Evolutionary conservation across 1,140 invertebrate genomes (phyloP).

Genomic region (Platyscapa corneri): DNA sequence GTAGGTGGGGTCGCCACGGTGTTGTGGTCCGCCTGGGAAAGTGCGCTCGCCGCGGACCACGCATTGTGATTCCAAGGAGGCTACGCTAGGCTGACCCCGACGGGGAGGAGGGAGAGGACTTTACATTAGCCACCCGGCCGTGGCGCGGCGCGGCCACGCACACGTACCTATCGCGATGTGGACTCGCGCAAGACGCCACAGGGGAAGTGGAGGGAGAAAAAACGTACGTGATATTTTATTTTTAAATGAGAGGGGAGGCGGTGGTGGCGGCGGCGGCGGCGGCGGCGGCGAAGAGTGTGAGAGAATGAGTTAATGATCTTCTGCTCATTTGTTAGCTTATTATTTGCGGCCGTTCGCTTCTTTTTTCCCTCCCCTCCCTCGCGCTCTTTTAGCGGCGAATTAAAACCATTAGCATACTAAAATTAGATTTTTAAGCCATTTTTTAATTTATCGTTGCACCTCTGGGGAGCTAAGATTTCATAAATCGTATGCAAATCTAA

Average conservation of each 20-base stretch:
- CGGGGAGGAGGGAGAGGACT: conserved; percentile 49
- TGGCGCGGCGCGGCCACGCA: conserved; percentile 52
- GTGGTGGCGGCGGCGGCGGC: conserved; percentile 9
- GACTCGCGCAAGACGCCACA: neutral
- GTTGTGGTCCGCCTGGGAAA: conserved; percentile 73
- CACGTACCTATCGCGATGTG: neutral
- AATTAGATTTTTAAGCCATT: conserved; percentile 20
- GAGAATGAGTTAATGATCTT: conserved; percentile 43
- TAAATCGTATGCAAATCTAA: neutral
- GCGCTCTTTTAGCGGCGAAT: neutral
- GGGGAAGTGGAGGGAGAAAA: neutral
- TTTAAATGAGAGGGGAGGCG: conserved; percentile 15
- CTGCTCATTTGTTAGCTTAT: conserved; percentile 39
- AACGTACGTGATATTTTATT: conserved; percentile 12
- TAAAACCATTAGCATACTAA: conserved; percentile 25
- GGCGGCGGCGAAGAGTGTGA: conserved; percentile 10
- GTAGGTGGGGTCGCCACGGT: conserved; percentile 70
- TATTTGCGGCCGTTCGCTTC: conserved; percentile 17
- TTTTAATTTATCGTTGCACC: conserved; percentile 1
- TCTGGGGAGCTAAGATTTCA: neutral
- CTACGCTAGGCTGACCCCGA: conserved; percentile 73
- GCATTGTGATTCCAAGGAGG: conserved; percentile 69
- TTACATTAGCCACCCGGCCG: conserved; percentile 68
- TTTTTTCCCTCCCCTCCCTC: neutral
- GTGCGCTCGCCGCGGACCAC: conserved; percentile 58